Conservation (phyloP, 2,888 invertebrate genomes). For the Taphrorychus bicolor region DNA sequence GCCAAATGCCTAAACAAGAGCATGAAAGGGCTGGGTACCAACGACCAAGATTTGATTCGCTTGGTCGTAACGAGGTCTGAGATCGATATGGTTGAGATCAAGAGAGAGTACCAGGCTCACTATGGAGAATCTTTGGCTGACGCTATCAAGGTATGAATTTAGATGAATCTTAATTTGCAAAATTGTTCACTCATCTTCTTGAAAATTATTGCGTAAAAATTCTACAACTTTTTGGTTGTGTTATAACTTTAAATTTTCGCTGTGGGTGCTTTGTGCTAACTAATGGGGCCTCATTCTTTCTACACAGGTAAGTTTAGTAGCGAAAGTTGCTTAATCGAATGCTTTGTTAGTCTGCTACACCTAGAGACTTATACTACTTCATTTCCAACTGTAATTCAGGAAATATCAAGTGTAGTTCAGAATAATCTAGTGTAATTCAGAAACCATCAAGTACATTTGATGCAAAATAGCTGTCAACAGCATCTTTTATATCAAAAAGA, state of each 20-base stretch:
- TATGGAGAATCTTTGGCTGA: slow-evolving; percentile 80
- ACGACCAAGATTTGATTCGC: slow-evolving; percentile 85
- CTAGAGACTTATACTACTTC: no score
- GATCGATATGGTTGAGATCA: slow-evolving; percentile 86
- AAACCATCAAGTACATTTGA: no score
- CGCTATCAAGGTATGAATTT: slow-evolving; percentile 73
- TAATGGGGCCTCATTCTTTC: not conserved
- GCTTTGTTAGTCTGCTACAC: no score
- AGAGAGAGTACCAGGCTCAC: slow-evolving; percentile 75
- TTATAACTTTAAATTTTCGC: not conserved
- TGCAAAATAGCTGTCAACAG: no score
- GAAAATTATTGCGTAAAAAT: not conserved
- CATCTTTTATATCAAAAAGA: no score
- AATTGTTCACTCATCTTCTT: no score
- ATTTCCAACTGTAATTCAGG: no score
- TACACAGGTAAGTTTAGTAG: not conserved
- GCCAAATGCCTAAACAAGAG: slow-evolving; percentile 85
- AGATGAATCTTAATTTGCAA: no score
- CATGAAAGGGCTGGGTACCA: slow-evolving; percentile 91
- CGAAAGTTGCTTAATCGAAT: no score
- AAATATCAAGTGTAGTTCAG: no score
- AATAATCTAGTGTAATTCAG: no score
- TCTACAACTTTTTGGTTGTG: not conserved
- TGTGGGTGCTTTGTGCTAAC: not conserved
- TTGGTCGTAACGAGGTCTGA: slow-evolving; percentile 83